Percentiles rank a stretch among this genome's conserved stretches.
Evolutionary conservation across 2,113 vertebrate species (phyloP).

Genomic region (Daubentonia madagascariensis): DNA sequence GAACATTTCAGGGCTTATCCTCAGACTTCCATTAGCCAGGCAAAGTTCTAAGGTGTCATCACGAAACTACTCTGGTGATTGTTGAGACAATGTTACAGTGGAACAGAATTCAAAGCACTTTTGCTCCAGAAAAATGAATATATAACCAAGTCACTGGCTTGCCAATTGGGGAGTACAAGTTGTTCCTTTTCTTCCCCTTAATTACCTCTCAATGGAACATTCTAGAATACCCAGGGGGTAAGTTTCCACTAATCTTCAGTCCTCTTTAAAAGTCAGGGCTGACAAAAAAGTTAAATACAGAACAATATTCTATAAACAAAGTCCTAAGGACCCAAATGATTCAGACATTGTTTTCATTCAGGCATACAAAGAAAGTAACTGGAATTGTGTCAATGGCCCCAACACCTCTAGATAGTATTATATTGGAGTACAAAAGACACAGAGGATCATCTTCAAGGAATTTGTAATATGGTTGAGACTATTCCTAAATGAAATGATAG

Average conservation of each 20-base stretch:
- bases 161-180: constrained; percentile 10
- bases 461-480: constrained; percentile 17
- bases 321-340: constrained; percentile 16
- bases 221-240: constrained; percentile 52
- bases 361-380: constrained; percentile 25
- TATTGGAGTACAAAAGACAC: constrained; percentile 4
- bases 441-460: constrained; percentile 43
- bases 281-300: constrained; percentile 53
- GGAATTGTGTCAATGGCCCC: not conserved
- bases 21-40: not conserved
- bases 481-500: constrained; percentile 26
- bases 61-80: not conserved
- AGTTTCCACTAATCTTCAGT: constrained; percentile 56
- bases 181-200: constrained; percentile 58
- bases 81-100: not conserved
- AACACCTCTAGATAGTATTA: constrained; percentile 22
- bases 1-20: not conserved
- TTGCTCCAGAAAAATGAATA: constrained; percentile 52
- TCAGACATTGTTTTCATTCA: constrained; percentile 33
- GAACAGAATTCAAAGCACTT: constrained; percentile 38
- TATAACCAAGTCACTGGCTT: constrained; percentile 11
- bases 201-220: constrained; percentile 57
- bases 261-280: constrained; percentile 36
- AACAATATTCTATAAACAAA: constrained; percentile 56
- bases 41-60: not conserved